Percentiles rank a stretch among this genome's conserved stretches.
Evolutionary conservation across 2,888 invertebrate species (phyloP).

Genomic region (Polyommatus icarus): DNA sequence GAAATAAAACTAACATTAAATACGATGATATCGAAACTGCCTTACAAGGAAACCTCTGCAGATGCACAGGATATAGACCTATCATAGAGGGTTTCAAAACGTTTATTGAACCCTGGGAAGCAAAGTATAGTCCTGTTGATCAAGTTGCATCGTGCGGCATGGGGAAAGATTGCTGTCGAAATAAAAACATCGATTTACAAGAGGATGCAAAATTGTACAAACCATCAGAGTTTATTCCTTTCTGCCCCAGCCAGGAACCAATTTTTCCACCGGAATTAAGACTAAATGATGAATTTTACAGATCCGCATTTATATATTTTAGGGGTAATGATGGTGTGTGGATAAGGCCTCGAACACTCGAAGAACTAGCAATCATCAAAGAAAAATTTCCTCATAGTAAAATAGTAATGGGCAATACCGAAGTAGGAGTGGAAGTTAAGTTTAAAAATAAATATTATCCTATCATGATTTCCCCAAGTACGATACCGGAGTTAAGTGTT

Average conservation of each 20-base stretch:
- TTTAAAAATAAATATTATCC: constrained; percentile 91
- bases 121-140: constrained; percentile 52
- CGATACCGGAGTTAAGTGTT: constrained; percentile 84
- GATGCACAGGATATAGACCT: constrained; percentile 97
- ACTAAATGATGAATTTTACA: constrained; percentile 77
- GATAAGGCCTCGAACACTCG: constrained; percentile 86
- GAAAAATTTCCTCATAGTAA: constrained; percentile 83
- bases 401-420: constrained; percentile 94
- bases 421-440: constrained; percentile 95
- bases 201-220: constrained; percentile 59
- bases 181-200: constrained; percentile 42
- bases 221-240: constrained; percentile 83
- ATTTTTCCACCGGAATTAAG: constrained; percentile 95
- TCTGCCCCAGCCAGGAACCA: constrained; percentile 91
- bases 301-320: constrained; percentile 80
- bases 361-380: constrained; percentile 85
- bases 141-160: constrained; percentile 68
- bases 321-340: constrained; percentile 85
- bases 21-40: constrained; percentile 89
- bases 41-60: constrained; percentile 91
- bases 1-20: constrained; percentile 85
- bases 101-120: constrained; percentile 88
- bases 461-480: constrained; percentile 86
- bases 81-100: constrained; percentile 95
- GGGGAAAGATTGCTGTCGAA: constrained; percentile 85